Conservation (phyloP, 2,888 invertebrate genomes). For the Trichacis sp. region DNA sequence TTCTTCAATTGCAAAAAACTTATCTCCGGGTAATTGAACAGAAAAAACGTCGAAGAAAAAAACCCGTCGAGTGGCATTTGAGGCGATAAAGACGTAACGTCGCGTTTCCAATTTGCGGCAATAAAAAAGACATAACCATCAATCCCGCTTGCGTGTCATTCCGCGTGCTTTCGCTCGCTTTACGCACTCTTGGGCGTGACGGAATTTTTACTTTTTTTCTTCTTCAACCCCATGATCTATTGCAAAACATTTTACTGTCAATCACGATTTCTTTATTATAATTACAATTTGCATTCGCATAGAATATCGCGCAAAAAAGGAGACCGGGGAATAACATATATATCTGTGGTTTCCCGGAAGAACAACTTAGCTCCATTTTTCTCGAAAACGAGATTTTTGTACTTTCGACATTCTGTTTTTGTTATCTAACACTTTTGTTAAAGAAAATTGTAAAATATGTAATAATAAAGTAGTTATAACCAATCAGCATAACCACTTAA, state of each 20-base stretch:
- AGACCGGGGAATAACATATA: too few relatives aligned
- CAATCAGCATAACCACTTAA: too few relatives aligned
- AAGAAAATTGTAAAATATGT: too few relatives aligned
- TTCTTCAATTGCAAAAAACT: too few relatives aligned
- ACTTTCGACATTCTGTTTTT: too few relatives aligned
- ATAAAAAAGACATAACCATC: background rate
- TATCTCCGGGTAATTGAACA: background rate
- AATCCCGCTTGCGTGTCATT: slow-evolving; percentile 1
- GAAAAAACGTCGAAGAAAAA: background rate
- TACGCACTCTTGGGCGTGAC: background rate
- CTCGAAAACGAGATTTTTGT: too few relatives aligned
- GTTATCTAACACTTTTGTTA: too few relatives aligned
- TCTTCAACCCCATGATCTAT: background rate
- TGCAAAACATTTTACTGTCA: slow-evolving; percentile 8
- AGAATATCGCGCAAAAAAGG: background rate
- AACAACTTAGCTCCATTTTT: too few relatives aligned
- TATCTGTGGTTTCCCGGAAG: too few relatives aligned
- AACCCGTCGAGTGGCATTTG: background rate
- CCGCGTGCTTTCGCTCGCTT: slow-evolving; percentile 1
- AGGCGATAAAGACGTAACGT: background rate
- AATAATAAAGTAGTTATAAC: too few relatives aligned
- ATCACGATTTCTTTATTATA: background rate
- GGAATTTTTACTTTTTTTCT: background rate
- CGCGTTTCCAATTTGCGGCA: background rate
- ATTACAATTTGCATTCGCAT: background rate